Evolutionary conservation across 2,797 vertebrate species (phyloP).

Genomic region (Strix occidentalis): DNA sequence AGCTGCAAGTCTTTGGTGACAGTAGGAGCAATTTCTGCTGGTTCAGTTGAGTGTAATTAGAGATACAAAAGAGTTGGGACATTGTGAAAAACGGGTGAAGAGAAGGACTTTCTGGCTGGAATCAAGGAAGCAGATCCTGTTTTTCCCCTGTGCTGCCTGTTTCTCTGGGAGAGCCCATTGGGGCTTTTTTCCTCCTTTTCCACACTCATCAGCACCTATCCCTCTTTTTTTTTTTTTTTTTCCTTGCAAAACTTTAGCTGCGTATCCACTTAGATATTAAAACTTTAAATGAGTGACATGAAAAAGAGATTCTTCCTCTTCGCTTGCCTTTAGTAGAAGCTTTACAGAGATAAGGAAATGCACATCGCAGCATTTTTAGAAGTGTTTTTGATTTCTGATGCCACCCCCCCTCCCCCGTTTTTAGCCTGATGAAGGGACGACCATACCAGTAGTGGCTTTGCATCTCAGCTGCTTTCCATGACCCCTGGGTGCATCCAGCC

Average conservation of each 20-base stretch:
- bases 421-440: not conserved
- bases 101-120: not conserved
- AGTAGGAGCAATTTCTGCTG: not conserved
- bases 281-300: not conserved
- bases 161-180: not conserved
- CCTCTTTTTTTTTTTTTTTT: too few species aligned
- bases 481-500: not conserved
- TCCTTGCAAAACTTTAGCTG: not conserved
- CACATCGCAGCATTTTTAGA: fast-evolving
- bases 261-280: not conserved
- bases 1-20: not conserved
- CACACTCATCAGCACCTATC: not conserved
- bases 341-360: not conserved
- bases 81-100: not conserved
- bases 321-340: not conserved
- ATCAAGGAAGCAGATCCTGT: not conserved
- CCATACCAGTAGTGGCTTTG: not conserved
- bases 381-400: not conserved
- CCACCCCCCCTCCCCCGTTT: fast-evolving
- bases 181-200: not conserved
- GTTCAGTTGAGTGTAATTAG: not conserved
- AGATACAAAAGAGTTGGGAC: not conserved
- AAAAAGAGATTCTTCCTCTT: not conserved
- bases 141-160: not conserved
- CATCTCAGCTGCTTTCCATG: not conserved